phyloP scores from a whole-genome alignment of 1,140 invertebrate species.

The Planococcus citri region DNA sequence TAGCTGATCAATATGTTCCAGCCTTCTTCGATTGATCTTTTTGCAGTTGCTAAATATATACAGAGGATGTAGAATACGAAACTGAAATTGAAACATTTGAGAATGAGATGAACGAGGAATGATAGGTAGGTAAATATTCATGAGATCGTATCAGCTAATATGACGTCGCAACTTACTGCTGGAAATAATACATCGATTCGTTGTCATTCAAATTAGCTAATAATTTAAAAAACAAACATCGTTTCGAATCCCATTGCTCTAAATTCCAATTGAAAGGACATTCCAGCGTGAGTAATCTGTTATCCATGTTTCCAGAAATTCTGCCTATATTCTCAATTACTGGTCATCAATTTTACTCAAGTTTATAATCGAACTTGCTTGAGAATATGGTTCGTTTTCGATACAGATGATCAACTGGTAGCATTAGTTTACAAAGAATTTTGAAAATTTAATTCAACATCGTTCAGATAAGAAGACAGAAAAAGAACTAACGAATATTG shows the following conservation, averaged over 20 bases:
- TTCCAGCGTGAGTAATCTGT: not conserved
- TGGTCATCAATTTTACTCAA: not conserved
- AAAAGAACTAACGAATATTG: not conserved
- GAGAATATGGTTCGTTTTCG: not conserved
- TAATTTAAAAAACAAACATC: conserved; percentile 4
- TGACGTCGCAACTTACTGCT: not conserved
- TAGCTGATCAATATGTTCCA: not conserved
- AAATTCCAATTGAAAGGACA: not conserved
- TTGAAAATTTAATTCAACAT: not conserved
- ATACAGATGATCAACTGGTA: not conserved
- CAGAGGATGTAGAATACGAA: not conserved
- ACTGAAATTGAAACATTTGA: not conserved
- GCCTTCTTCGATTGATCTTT: not conserved
- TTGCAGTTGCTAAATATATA: not conserved
- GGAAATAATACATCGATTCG: not conserved
- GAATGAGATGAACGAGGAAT: no score
- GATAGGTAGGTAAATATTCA: no score
- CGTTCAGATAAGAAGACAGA: not conserved
- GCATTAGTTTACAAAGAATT: not conserved
- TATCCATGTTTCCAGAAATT: not conserved
- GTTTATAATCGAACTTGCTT: not conserved
- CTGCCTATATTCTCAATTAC: not conserved
- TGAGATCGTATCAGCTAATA: no score
- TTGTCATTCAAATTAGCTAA: not conserved
- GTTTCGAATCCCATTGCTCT: not conserved